Evolutionary conservation across 2,888 invertebrate genomes (phyloP), one percentile per base, ranked within the genome.

Genomic region (Cheilosia pagana): DNA sequence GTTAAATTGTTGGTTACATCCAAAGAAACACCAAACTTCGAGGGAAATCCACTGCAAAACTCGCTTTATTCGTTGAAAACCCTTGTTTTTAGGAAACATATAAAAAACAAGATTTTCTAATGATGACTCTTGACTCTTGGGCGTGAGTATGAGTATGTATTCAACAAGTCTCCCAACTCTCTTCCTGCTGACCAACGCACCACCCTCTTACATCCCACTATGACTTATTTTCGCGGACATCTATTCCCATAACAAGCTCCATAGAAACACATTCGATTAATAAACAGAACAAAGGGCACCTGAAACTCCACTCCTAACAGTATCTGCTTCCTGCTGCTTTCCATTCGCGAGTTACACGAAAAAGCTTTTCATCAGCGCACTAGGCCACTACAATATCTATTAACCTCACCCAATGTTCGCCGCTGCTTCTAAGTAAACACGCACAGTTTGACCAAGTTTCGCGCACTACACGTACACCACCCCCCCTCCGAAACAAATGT

Each of bases 351-450:
- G 28, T 43, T 35, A 78, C 81, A 81, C 23, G 62, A 67, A 60
- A 81, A 85, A 81, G 57, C 85, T 71, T 67, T 71, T 62, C 67
- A 12, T 41, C 35, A 19, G 39, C 45, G 39, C 45, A 45, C 59
- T 53, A 70, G 62, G 59, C 52, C 52, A 65, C 75, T 75, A 76
- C 85, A 81, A 62, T 48, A 85, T 71, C 57, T 75, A 81, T 85
- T 85, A 81, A 85, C 71, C 65, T 71, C 65, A 65, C 45, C 41
- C 53, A 72, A 60, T 77, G 60, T 62, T 41, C 52, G 53, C 60
- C 43, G 39, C 35, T 50, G 52, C 75, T 52, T 75, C 70, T 74
- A 60, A 71, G 35, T 59, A 70, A 70, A 57, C 74, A 50, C 52
- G 62, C 52, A 48, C 67, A 77, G 41, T 62, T 74, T 74, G 72